Percentiles rank a stretch among this genome's conserved stretches.
Evolutionary conservation across 2,113 vertebrate species (phyloP).

Genomic region (Nerophis ophidion): DNA sequence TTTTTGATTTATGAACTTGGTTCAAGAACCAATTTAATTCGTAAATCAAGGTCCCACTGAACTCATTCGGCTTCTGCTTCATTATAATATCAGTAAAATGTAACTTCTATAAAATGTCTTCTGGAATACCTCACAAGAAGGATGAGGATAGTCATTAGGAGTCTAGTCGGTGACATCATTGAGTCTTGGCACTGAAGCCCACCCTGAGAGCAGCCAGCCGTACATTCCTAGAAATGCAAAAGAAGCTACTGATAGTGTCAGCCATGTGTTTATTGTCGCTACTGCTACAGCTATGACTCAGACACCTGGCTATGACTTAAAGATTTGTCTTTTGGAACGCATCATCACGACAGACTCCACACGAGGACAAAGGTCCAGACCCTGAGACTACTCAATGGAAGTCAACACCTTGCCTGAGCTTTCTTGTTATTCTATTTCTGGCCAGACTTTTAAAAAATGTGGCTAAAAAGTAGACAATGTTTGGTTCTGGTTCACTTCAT

Average conservation of each 20-base stretch:
- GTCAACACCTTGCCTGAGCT: background rate
- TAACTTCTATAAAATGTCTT: background rate
- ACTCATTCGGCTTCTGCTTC: no score
- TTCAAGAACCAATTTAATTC: no score
- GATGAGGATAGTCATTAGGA: slow-evolving; percentile 40
- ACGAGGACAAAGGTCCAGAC: background rate
- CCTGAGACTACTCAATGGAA: background rate
- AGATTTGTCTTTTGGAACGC: no score
- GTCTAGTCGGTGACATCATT: slow-evolving; percentile 44
- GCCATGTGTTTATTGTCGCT: slow-evolving; percentile 10
- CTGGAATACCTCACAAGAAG: slow-evolving; percentile 22
- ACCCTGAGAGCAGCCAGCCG: background rate
- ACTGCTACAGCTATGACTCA: background rate
- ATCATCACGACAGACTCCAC: no score
- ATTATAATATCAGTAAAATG: no score
- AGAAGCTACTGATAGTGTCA: slow-evolving; percentile 5
- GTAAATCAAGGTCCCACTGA: no score
- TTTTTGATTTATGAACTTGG: no score
- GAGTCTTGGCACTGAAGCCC: slow-evolving; percentile 5
- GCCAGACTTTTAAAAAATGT: background rate
- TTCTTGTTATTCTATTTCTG: background rate
- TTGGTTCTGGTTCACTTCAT: slow-evolving; percentile 2
- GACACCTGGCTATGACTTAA: no score
- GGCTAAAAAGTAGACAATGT: background rate
- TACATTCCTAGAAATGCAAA: slow-evolving; percentile 24